These are phyloP conservation scores for Gnatocerus cornutus DNA, from an alignment of 2,888 invertebrate species.

Conservation along the genomic window DNA sequence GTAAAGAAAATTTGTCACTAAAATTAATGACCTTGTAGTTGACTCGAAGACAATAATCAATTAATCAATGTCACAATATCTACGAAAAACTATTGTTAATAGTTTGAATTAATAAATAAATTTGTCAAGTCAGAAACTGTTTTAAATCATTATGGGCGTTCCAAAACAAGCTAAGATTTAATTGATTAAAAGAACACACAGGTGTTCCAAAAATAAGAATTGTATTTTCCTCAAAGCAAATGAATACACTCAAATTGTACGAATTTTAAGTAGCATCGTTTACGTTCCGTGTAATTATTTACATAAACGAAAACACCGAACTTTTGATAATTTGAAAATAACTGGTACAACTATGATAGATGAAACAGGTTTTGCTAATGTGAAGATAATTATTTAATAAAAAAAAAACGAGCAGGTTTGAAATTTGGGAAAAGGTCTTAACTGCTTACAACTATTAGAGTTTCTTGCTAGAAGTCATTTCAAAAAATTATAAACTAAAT, in stretches of 20 bases:
- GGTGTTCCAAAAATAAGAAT: too few species aligned
- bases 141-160: too few species aligned
- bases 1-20: too few species aligned
- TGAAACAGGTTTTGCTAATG: not conserved
- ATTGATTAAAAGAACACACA: too few species aligned
- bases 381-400: too few species aligned
- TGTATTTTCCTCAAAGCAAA: too few species aligned
- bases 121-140: not conserved
- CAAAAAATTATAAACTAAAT: not conserved
- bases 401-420: too few species aligned
- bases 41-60: not conserved
- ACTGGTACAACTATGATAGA: not conserved
- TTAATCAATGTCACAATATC: not conserved
- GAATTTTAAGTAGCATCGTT: too few species aligned
- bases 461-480: not conserved
- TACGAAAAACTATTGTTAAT: not conserved
- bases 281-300: constrained; percentile 1
- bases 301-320: constrained; percentile 1
- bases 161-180: too few species aligned
- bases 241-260: too few species aligned
- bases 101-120: constrained; percentile 1
- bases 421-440: too few species aligned
- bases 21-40: constrained; percentile 4
- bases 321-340: not conserved
- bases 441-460: too few species aligned